Evolutionary conservation across 2,797 vertebrate genomes (phyloP).

Genomic region (Yasuhikotakia modesta): DNA sequence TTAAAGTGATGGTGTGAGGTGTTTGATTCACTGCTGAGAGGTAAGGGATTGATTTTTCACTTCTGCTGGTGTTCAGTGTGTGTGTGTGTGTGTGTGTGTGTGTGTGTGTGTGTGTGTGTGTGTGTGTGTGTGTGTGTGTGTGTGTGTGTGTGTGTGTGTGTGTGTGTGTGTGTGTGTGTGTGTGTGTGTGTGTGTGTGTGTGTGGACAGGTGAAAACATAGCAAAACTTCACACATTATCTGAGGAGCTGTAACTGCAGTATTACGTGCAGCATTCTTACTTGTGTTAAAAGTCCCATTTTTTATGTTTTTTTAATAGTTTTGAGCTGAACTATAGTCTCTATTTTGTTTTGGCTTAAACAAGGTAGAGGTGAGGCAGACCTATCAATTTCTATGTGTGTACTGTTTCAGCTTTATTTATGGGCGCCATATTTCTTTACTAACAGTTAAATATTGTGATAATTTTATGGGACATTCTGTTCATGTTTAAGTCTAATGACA

Average conservation of each 20-base stretch:
- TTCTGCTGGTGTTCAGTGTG: constrained; percentile 7
- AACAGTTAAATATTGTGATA: too few species aligned
- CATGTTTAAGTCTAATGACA: too few species aligned
- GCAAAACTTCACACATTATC: not conserved
- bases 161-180: constrained; percentile 23
- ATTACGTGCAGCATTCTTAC: too few species aligned
- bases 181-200: constrained; percentile 21
- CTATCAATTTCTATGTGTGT: not conserved
- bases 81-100: constrained; percentile 21
- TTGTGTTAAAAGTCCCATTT: not conserved
- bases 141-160: constrained; percentile 27
- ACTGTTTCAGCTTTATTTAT: too few species aligned
- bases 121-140: constrained; percentile 33
- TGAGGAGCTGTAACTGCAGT: not conserved
- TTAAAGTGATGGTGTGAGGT: constrained; percentile 32
- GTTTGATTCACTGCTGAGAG: constrained; percentile 22
- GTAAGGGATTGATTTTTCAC: constrained; percentile 41
- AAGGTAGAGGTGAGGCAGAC: not conserved
- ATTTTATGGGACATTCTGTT: too few species aligned
- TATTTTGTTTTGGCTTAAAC: not conserved
- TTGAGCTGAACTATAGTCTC: not conserved
- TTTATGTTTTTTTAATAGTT: not conserved
- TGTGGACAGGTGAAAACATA: constrained; percentile 29
- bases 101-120: constrained; percentile 21
- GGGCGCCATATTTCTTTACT: too few species aligned